phyloP scores from a whole-genome alignment of 1,140 invertebrate genomes.

The Saxidomus purpurata region DNA sequence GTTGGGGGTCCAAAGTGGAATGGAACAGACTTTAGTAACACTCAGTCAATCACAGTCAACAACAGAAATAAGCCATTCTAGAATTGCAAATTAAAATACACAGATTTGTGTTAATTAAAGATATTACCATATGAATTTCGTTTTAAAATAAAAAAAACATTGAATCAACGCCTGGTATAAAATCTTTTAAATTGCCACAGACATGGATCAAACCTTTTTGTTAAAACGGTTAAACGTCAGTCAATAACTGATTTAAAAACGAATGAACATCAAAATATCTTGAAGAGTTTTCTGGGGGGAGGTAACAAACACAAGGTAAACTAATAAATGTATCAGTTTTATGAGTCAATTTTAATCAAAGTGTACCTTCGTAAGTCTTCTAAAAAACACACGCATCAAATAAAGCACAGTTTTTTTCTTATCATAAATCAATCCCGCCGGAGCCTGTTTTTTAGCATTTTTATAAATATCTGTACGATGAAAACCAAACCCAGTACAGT shows the following conservation, averaged over 20 bases:
- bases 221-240: not conserved
- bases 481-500: conserved; percentile 28
- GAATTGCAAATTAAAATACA: conserved; percentile 28
- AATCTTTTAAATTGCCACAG: not conserved
- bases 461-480: not conserved
- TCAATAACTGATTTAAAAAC: not conserved
- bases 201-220: not conserved
- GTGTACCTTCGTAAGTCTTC: not conserved
- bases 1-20: too few relatives aligned
- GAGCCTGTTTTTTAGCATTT: conserved; percentile 23
- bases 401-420: not conserved
- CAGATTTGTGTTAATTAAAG: not conserved
- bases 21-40: too few relatives aligned
- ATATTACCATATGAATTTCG: not conserved
- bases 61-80: too few relatives aligned
- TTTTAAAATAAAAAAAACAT: not conserved
- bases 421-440: conserved; percentile 2
- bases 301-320: not conserved
- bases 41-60: too few relatives aligned
- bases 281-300: not conserved
- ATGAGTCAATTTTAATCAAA: not conserved
- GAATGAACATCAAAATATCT: not conserved
- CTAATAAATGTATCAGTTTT: not conserved
- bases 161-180: not conserved
- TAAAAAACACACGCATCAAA: not conserved